Percentiles rank a stretch among this genome's conserved stretches.
phyloP scores from a whole-genome alignment of 2,113 vertebrate genomes.

The Kryptolebias marmoratus region DNA sequence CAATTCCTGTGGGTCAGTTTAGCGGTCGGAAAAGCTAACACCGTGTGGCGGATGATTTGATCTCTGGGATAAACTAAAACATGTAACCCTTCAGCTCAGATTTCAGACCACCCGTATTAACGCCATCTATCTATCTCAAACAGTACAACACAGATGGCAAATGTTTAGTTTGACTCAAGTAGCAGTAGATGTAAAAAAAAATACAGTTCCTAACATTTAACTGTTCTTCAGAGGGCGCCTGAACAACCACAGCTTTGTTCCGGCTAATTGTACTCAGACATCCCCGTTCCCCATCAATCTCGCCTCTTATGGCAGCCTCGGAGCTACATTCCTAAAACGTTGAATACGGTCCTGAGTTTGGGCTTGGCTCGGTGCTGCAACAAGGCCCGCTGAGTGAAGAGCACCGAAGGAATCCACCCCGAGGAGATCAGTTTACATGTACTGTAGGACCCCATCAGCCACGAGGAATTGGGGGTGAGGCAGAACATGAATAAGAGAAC shows the following conservation, averaged over 20 bases:
- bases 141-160: slow-evolving; percentile 5
- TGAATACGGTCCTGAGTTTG: slow-evolving; percentile 65
- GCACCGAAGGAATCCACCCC: slow-evolving; percentile 69
- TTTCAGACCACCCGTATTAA: slow-evolving; percentile 60
- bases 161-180: slow-evolving; percentile 5
- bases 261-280: slow-evolving; percentile 77
- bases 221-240: slow-evolving; percentile 39
- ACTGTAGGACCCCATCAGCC: slow-evolving; percentile 39
- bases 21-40: slow-evolving; percentile 59
- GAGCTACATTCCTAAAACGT: slow-evolving; percentile 69
- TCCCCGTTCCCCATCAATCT: slow-evolving; percentile 64
- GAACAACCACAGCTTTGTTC: slow-evolving; percentile 78
- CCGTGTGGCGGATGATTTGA: slow-evolving; percentile 39
- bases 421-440: slow-evolving; percentile 57
- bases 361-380: slow-evolving; percentile 63
- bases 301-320: slow-evolving; percentile 52
- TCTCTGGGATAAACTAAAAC: slow-evolving; percentile 47
- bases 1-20: slow-evolving; percentile 50
- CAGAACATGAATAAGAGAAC: slow-evolving; percentile 46
- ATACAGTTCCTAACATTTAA: slow-evolving; percentile 25
- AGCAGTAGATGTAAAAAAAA: slow-evolving; percentile 1
- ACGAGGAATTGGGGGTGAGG: slow-evolving; percentile 7
- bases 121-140: slow-evolving; percentile 11
- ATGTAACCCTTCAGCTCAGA: slow-evolving; percentile 23
- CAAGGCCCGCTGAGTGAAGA: slow-evolving; percentile 72